Base-by-base conservation (phyloP, 2,113 vertebrate genomes). In the Elachura formosa region DNA sequence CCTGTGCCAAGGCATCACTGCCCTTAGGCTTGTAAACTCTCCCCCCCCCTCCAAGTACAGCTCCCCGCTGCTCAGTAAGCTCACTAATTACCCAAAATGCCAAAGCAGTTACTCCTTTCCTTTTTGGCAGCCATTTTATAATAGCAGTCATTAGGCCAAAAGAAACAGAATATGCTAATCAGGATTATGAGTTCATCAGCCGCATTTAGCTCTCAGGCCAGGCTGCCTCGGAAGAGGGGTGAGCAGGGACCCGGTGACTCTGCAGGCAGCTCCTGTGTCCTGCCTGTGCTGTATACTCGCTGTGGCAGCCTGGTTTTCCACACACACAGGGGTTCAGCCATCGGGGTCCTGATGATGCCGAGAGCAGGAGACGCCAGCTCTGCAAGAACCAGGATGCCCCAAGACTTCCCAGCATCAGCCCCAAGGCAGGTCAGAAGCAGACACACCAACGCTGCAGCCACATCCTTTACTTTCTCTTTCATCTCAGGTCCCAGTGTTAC, bases 401-500 rank as follows among this genome's bases (percentile, higher is more conserved):
- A 5, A 49, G 40, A 4, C 7, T 36, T 84, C 18, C 83, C 1
- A 0, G 59, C 26, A 31, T 5, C 40, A 40, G 74, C 61, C 15
- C 5, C 1, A 4, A 54, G 38, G 28, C 52, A 13, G 40, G 14
- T 16, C 14, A 2, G 33, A 4, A 38, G 19, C 2, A 1, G 80
- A 77, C 10, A 6, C 11, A 12, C 6, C 20, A n/a, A 8, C 23
- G 0, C 1, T 0, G 55, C 2, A 2, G 17, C 23, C 87, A 89
- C 54, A 64, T 91, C 92, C 84, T 93, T 56, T 66, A 17, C 73
- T 94, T 96, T 91, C 76, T 51, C 33, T 80, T 92, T 88, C 26
- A 20, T 31, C 11, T 71, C 49, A 12, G 11, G 4, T 64, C 38
- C 64, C 77, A n/a, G n/a, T n/a, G n/a, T n/a, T n/a, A n/a, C n/a